Conservation (phyloP, 2,888 invertebrate species). For the Rhingia rostrata region DNA sequence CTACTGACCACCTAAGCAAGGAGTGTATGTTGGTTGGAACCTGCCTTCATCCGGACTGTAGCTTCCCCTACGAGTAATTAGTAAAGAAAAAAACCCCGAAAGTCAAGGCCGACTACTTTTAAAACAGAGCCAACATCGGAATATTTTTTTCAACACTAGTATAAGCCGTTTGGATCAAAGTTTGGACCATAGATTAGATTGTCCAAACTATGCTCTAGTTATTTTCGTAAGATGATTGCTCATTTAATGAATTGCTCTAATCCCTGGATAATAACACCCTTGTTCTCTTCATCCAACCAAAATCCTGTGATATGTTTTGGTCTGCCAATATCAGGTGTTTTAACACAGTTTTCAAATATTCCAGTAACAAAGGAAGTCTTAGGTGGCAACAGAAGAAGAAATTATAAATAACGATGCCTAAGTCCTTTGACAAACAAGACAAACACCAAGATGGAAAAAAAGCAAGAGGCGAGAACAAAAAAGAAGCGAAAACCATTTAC, state of each 20-base stretch:
- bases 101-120: too few relatives aligned
- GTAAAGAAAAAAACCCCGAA: too few relatives aligned
- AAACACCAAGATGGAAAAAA: conserved; percentile 9
- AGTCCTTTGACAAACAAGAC: conserved; percentile 60
- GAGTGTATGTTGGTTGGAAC: too few relatives aligned
- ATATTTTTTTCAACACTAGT: too few relatives aligned
- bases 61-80: too few relatives aligned
- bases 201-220: conserved; percentile 26
- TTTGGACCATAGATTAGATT: conserved; percentile 14
- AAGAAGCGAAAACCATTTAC: conserved; percentile 30
- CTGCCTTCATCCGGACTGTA: too few relatives aligned
- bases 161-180: too few relatives aligned
- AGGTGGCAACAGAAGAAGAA: conserved; percentile 9
- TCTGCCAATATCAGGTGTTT: conserved; percentile 8
- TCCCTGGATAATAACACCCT: conserved; percentile 61
- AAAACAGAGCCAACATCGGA: too few relatives aligned
- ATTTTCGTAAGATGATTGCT: conserved; percentile 39
- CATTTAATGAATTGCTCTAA: conserved; percentile 59
- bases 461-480: conserved; percentile 18
- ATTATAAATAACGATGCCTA: conserved; percentile 62
- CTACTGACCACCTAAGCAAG: too few relatives aligned
- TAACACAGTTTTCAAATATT: conserved; percentile 1
- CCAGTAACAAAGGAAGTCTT: conserved; percentile 14
- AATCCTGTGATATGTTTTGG: conserved; percentile 31
- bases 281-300: conserved; percentile 22